Evolutionary conservation across 1,140 invertebrate species (phyloP).

Genomic region (Drosophila yakuba): DNA sequence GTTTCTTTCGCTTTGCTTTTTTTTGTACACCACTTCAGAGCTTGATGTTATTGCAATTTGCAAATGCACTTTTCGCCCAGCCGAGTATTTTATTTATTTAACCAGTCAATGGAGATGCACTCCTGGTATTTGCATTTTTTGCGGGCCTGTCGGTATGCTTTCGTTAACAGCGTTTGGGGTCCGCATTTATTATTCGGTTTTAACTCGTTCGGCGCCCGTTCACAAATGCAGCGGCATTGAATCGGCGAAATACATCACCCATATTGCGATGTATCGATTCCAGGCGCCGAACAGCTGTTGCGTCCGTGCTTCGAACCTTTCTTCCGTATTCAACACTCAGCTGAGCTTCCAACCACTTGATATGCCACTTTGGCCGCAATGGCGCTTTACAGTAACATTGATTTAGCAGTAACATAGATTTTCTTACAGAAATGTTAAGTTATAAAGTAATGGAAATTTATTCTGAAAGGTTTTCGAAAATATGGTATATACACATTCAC

Average conservation of each 20-base stretch:
- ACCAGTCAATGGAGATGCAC: slow-evolving; percentile 11
- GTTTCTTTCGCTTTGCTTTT: slow-evolving; percentile 9
- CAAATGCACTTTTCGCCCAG: slow-evolving; percentile 3
- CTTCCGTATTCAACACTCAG: not conserved
- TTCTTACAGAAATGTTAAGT: not conserved
- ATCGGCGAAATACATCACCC: not conserved
- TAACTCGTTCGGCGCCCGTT: slow-evolving; percentile 9
- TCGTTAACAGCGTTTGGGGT: not conserved
- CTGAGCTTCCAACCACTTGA: not conserved
- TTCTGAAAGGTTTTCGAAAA: too few species aligned
- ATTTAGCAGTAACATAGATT: too few species aligned
- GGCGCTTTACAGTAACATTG: not conserved
- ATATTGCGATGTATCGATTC: not conserved
- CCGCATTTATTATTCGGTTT: slow-evolving; percentile 23
- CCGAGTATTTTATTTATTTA: too few species aligned
- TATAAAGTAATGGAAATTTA: too few species aligned
- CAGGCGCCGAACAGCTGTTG: slow-evolving; percentile 4
- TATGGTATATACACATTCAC: too few species aligned
- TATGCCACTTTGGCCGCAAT: not conserved
- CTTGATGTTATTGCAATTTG: slow-evolving; percentile 2
- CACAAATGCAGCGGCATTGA: slow-evolving; percentile 6
- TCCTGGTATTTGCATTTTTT: slow-evolving; percentile 1
- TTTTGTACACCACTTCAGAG: not conserved
- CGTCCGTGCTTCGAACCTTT: not conserved
- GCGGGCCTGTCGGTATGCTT: not conserved